Base-by-base conservation (phyloP, 2,113 vertebrate genomes). In the Danionella cerebrum region DNA sequence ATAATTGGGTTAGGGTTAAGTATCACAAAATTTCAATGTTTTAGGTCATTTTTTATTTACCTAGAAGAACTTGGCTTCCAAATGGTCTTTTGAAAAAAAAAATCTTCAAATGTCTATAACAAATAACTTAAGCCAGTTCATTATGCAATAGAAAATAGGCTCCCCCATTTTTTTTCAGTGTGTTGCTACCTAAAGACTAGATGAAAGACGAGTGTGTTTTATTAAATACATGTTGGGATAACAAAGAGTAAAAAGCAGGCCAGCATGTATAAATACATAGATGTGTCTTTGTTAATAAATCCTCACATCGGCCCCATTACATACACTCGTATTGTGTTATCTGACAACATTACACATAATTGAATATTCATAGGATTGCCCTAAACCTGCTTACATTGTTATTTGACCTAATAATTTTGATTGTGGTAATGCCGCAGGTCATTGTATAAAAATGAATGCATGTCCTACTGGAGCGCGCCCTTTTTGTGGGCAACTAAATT, bases 361-460 rank as follows among this genome's bases (percentile, higher is more conserved):
- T 31, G 24, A 36, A 63, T 54, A 48, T 36, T 33, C 47, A 13
- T 60, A 42, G 24, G 21, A 25, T 25, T 9, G 19, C 14, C 12
- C 19, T 52, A 16, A 42, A n/a, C 8, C 45, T 19, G 35, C 54
- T 41, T 52, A 51, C 29, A 45, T 35, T 18, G 39, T 42, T 35
- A 58, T 65, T 60, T 53, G 38, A 60, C 53, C 54, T 48, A 50
- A 14, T 59, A 35, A 36, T 45, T 59, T 16, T 38, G 24, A 60
- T 60, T 53, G 19, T 72, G 22, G 24, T 33, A 50, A 27, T 35
- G 22, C 42, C 19, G 47, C 24, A 27, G 22, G 50, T 39, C 65
- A 45, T 31, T 57, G 27, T 24, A 22, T 47, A 48, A 42, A 35
- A 27, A 14, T 16, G 19, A 25, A 35, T 24, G 14, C 21, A 24